Base-by-base conservation (phyloP, 2,888 invertebrate species). In the Horisme vitalbata region DNA sequence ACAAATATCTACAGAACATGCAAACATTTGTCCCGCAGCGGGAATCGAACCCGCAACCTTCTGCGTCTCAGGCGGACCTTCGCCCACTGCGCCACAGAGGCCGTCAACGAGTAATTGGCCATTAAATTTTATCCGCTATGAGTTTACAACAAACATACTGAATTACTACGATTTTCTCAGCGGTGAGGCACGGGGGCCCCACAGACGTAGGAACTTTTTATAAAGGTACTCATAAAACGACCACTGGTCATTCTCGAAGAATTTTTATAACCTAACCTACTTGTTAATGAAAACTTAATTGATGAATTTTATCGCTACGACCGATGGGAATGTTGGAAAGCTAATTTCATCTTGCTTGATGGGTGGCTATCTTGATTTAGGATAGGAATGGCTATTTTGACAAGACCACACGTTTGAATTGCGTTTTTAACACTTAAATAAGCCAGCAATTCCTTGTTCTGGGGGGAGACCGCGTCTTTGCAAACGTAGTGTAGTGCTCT, bases 151-250 rank as follows among this genome's bases (percentile, higher is more conserved):
- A 39, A 46, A 59, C 56, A 56, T 64, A 47, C 43, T 45, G 57
- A 60, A 53, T 68, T 67, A 73, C 63, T 71, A 68, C 66, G 65
- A 68, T 78, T 80, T 79, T 75, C 79, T 77, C 72, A 69, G 65
- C 74, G 71, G 64, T 81, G 82, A 83, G 78, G 83, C 69, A 75
- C 74, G 69, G 69, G 79, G 85, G 83, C 83, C 85, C 71, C 87
- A 79, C 72, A 55, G 60, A 68, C 63, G 58, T 37, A 48, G 27
- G 60, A 66, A 67, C 63, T 61, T 56, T 69, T 70, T 76, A 75
- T 77, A 68, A 70, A 64, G 66, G 53, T 63, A 63, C 56, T 66
- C 63, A 71, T 77, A 73, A 74, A 75, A 69, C 73, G 69, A 70
- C 68, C 68, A 68, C 57, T 69, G 56, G 59, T 63, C 58, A 65